A percentile compares a stretch with the other conserved stretches of the same genome.
These are phyloP conservation scores for Chaetorhynchus papuensis DNA, from an alignment of 2,113 vertebrate genomes.

Conservation along the genomic window DNA sequence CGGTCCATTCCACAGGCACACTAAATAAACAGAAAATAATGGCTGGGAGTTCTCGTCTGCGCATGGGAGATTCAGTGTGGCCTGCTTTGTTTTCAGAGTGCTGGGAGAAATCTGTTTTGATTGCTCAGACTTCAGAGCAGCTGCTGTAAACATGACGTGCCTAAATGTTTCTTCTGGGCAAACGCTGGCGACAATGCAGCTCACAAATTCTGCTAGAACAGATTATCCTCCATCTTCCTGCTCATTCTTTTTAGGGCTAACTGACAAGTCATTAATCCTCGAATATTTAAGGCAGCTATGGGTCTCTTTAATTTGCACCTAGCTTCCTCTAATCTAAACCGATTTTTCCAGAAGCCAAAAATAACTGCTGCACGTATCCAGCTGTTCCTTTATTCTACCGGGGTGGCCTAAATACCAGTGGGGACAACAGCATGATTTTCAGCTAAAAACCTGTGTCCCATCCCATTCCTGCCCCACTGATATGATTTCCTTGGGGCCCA, in stretches of 20 bases:
- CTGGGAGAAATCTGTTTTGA: neutral
- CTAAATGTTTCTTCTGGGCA: constrained; percentile 9
- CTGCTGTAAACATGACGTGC: neutral
- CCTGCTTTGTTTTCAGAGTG: neutral
- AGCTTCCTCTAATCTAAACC: neutral
- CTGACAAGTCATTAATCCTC: neutral
- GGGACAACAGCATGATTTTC: neutral
- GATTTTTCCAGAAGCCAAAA: constrained; percentile 8
- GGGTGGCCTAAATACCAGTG: neutral
- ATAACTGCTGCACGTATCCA: constrained; percentile 6
- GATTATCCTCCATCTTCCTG: neutral
- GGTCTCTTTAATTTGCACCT: constrained; percentile 12
- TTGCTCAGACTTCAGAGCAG: constrained; percentile 15
- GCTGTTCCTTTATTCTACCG: constrained; percentile 1
- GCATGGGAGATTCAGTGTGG: neutral
- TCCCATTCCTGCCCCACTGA: neutral
- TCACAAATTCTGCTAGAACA: neutral
- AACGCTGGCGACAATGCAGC: neutral
- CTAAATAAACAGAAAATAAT: constrained; percentile 12
- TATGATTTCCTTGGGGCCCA: neutral
- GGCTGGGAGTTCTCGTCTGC: neutral
- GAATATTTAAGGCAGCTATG: neutral
- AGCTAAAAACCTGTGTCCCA: neutral
- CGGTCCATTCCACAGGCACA: neutral
- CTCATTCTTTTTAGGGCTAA: neutral